Percentiles rank a stretch among this genome's conserved stretches.
Evolutionary conservation across 1,140 invertebrate genomes (phyloP).

Genomic region (Drosophila insularis): DNA sequence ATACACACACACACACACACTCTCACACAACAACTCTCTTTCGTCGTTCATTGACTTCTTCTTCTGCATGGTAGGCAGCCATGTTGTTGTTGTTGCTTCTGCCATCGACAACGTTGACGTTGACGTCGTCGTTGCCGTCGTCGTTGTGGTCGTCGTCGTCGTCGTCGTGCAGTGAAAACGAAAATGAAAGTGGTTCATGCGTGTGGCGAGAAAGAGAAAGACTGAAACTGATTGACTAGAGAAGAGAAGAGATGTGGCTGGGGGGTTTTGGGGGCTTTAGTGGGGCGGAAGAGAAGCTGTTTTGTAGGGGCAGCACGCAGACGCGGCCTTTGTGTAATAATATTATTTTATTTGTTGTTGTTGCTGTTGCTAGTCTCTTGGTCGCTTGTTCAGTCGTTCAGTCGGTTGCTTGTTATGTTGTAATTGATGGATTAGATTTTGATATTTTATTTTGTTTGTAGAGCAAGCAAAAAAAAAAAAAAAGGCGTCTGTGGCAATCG

Average conservation of each 20-base stretch:
- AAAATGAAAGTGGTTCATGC: slow-evolving; percentile 77
- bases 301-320: slow-evolving; percentile 66
- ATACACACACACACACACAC: slow-evolving; percentile 18
- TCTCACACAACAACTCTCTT: slow-evolving; percentile 32
- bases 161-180: slow-evolving; percentile 50
- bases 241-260: background rate
- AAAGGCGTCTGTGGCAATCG: slow-evolving; percentile 24
- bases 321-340: slow-evolving; percentile 70
- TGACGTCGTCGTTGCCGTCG: slow-evolving; percentile 18
- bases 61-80: slow-evolving; percentile 37
- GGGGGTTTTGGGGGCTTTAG: background rate
- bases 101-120: slow-evolving; percentile 26
- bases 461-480: slow-evolving; percentile 21
- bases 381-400: background rate
- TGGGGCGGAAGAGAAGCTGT: slow-evolving; percentile 20
- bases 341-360: slow-evolving; percentile 26
- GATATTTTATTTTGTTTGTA: slow-evolving; percentile 27
- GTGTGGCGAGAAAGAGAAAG: slow-evolving; percentile 22
- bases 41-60: slow-evolving; percentile 75
- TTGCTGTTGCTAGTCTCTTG: slow-evolving; percentile 4
- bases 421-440: slow-evolving; percentile 78
- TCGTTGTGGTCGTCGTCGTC: slow-evolving; percentile 33
- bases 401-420: slow-evolving; percentile 44
- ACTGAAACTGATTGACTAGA: slow-evolving; percentile 10
- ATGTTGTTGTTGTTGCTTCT: slow-evolving; percentile 37